These are phyloP conservation scores for Paracentrotus lividus DNA, from an alignment of 53 echinoderm and acorn worm genomes.

Conservation along the genomic window DNA sequence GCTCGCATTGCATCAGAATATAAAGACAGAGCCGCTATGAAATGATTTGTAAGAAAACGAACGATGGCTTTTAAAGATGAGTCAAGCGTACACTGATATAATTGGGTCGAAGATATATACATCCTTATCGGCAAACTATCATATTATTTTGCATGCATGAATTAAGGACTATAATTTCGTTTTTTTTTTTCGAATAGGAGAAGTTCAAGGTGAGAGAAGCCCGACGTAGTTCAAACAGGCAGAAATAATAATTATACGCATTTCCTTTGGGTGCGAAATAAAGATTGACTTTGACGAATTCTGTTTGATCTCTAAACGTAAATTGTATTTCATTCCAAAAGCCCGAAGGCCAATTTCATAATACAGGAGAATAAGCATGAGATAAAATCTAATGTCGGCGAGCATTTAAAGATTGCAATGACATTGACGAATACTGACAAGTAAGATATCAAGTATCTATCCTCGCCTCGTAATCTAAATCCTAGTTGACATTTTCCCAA, in stretches of 20 bases:
- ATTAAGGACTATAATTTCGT: slow-evolving; percentile 41
- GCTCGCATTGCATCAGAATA: no score
- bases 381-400: neutral
- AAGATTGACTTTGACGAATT: neutral
- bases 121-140: slow-evolving; percentile 19
- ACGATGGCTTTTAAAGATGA: neutral
- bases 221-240: slow-evolving; percentile 2
- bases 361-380: slow-evolving; percentile 30
- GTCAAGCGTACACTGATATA: slow-evolving; percentile 16
- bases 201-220: slow-evolving; percentile 39
- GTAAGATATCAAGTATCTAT: slow-evolving; percentile 26
- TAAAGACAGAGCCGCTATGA: no score
- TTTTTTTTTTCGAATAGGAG: neutral
- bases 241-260: slow-evolving; percentile 27
- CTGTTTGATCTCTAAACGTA: neutral
- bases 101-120: slow-evolving; percentile 44
- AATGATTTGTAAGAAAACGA: neutral
- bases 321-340: neutral
- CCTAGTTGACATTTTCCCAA: slow-evolving; percentile 47
- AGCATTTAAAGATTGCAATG: neutral
- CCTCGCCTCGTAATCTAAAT: slow-evolving; percentile 31
- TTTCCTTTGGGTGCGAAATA: slow-evolving; percentile 10
- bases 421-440: neutral
- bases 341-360: neutral
- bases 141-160: slow-evolving; percentile 43